Base-by-base conservation (phyloP, 2,113 vertebrate genomes). In the Pelecanoides urinatrix region DNA sequence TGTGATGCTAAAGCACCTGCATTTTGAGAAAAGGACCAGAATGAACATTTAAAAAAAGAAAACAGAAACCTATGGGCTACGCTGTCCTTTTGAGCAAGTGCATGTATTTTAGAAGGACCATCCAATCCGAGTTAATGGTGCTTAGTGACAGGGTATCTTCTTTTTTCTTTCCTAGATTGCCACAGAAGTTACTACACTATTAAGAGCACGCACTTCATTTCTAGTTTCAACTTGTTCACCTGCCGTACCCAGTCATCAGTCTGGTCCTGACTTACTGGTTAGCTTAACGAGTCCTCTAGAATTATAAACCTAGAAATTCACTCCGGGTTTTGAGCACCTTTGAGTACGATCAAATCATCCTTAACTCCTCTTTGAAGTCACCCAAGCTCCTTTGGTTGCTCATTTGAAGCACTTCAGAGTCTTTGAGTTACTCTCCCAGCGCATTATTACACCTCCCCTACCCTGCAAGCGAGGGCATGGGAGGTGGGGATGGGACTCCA, bases 391-490 rank as follows among this genome's bases (percentile, higher is more conserved):
- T 65, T 49, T 6, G 1, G 11, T 10, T 18, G 11, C 36, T 49
- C 26, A 21, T 13, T 3, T 20, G 26, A 77, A 75, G 42, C 42
- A 59, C 23, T 55, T 67, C 4, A 11, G 5, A 63, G 53, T 4
- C 9, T 12, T 6, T 2, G 12, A 56, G 71, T 53, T 42, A 66
- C 44, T 79, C 25, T 53, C 36, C 20, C 63, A 29, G 13, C 0
- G 0, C 1, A 1, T 50, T 62, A 42, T 22, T 30, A 77, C 52
- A 42, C 5, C 32, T 72, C 5, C 18, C 13, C 47, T 10, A 11
- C 17, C 29, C 44, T 4, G 7, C 32, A 34, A 7, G 6, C 2
- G 3, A 61, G 7, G 27, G 10, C 21, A 52, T 1, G 1, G 38
- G 29, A 68, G 15, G 9, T 27, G 23, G 21, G 30, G 22, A 87